A percentile compares a stretch with the other conserved stretches of the same genome.
Evolutionary conservation across 2,888 invertebrate genomes (phyloP).

Genomic region (Epinotia bilunana): DNA sequence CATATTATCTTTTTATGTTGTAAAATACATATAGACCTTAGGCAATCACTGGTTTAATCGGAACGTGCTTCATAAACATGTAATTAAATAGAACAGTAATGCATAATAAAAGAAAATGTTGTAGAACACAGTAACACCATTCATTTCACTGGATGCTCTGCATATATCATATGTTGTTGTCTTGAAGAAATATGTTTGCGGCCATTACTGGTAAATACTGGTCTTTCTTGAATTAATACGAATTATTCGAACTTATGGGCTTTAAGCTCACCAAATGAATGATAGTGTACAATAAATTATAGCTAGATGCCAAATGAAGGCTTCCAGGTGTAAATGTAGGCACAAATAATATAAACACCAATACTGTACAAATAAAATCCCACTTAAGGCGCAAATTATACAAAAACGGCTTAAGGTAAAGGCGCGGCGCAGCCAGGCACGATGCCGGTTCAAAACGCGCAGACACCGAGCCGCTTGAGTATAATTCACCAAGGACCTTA

Average conservation of each 20-base stretch:
- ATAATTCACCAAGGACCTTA: no score
- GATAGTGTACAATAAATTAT: background rate
- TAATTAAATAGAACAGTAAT: background rate
- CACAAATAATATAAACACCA: background rate
- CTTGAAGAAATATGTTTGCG: background rate
- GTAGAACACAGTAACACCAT: background rate
- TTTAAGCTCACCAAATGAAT: background rate
- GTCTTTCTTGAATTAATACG: no score
- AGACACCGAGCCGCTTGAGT: no score
- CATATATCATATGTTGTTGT: background rate
- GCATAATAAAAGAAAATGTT: no score
- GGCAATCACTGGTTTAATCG: no score
- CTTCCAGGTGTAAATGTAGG: conserved; percentile 25
- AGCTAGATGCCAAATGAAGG: conserved; percentile 36
- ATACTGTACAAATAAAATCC: conserved; percentile 5
- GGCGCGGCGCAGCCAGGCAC: no score
- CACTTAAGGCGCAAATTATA: background rate
- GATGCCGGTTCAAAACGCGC: no score
- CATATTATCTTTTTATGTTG: no score
- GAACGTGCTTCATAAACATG: no score
- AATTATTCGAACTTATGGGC: background rate
- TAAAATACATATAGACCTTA: no score
- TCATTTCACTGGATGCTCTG: background rate
- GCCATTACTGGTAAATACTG: background rate
- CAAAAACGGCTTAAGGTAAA: no score